Conservation (phyloP, 2,797 vertebrate species). For the Spheniscus humboldti region DNA sequence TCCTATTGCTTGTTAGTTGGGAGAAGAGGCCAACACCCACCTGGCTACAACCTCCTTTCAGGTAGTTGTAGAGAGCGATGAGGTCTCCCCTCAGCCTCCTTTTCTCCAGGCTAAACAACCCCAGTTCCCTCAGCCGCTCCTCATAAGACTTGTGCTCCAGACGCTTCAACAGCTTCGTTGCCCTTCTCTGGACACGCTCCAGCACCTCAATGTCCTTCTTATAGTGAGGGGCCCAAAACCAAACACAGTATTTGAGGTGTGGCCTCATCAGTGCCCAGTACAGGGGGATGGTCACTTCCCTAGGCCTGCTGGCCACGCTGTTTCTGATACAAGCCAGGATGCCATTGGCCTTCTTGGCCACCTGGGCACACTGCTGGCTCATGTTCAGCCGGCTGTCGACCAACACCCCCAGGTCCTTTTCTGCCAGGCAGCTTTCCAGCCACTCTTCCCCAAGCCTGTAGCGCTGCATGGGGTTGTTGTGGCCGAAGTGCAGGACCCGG, state of each 20-base stretch:
- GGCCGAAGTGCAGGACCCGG: not conserved
- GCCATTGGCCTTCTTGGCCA: not conserved
- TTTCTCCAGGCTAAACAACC: too few species aligned
- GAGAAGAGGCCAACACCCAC: too few species aligned
- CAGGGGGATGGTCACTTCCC: not conserved
- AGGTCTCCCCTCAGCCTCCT: too few species aligned
- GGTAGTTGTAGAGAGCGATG: too few species aligned
- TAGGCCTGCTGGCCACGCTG: not conserved
- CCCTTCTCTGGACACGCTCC: not conserved
- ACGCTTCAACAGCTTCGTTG: too few species aligned
- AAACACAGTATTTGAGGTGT: not conserved
- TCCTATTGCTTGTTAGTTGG: too few species aligned
- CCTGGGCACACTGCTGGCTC: not conserved
- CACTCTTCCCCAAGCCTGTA: not conserved
- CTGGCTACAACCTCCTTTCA: too few species aligned
- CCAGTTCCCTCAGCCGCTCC: too few species aligned
- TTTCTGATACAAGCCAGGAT: not conserved
- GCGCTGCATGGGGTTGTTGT: not conserved
- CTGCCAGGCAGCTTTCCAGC: not conserved
- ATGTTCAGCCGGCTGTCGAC: fast-evolving
- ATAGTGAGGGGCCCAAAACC: not conserved
- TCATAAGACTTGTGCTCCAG: too few species aligned
- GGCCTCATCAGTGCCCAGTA: not conserved
- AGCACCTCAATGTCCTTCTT: not conserved
- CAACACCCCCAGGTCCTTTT: not conserved